Base-by-base conservation (phyloP, 2,113 vertebrate genomes). In the Rhinoderma darwinii region DNA sequence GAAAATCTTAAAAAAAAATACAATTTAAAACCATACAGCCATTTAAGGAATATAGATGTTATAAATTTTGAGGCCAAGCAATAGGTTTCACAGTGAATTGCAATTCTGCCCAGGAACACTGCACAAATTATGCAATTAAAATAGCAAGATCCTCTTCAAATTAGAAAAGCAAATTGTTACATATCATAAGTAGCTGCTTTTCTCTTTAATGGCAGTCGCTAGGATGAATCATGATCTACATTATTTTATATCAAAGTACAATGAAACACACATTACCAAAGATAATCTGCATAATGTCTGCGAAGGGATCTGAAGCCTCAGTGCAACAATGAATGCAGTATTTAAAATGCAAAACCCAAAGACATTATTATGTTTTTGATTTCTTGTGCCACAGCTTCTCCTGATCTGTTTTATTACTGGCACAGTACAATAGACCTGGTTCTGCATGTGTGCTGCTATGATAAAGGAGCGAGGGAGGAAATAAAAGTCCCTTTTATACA, bases 81-180 rank as follows among this genome's bases (percentile, higher is more conserved):
- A 90, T 88, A 91, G 92, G 91, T 93, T 93, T 92, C 88, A 88
- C 91, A 87, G 72, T 88, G 90, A 91, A 92, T 92, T 92, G 89
- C 86, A 92, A 92, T 91, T 90, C 92, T 92, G 92, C 93, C 91
- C 89, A 89, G 90, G 92, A 93, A 93, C 90, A 90, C 89, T 91
- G 90, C 89, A 92, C 90, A 90, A 90, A 89, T 91, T 92, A 90
- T 92, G 90, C 94, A 96, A 95, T 95, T 96, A 94, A 95, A 95
- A 95, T 92, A 91, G 91, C 90, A 93, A 92, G 91, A 93, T 94
- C 93, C 93, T 91, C 90, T 94, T 93, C 92, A 94, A 94, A 96
- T 95, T 95, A 95, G 94, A 95, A 96, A 95, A 95, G 94, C 94
- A 96, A 95, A 96, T 96, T 95, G 94, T 94, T 96, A 95, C 93